Percentiles rank a stretch among this genome's conserved stretches.
Evolutionary conservation across 2,113 vertebrate species (phyloP).

Genomic region (Arothron firmamentum): DNA sequence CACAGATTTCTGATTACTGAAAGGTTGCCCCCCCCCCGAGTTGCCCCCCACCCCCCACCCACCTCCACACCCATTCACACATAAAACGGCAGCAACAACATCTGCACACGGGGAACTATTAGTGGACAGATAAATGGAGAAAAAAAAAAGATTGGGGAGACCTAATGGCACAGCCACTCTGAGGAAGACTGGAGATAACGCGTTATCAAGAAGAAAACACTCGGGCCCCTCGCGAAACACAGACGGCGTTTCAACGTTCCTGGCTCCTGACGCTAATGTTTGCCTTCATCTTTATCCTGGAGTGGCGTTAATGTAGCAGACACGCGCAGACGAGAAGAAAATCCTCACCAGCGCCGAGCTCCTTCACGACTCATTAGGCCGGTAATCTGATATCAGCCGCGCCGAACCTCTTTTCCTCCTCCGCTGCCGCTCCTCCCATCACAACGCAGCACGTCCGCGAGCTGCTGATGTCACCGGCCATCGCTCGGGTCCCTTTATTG

Average conservation of each 20-base stretch:
- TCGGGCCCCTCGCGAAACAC: conserved; percentile 9
- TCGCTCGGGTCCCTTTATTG: background rate
- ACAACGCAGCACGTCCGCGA: conserved; percentile 3
- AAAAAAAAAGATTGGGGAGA: conserved; percentile 40
- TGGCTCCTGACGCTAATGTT: background rate
- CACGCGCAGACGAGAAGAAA: conserved; percentile 4
- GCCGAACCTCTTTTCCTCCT: conserved; percentile 26
- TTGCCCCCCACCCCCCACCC: background rate
- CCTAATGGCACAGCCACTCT: conserved; percentile 32
- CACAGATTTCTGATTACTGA: conserved; percentile 73
- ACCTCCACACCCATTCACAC: conserved; percentile 9
- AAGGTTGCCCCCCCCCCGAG: conserved; percentile 42
- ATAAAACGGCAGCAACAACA: conserved; percentile 47
- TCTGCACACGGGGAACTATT: conserved; percentile 46
- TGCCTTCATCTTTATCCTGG: too few relatives aligned
- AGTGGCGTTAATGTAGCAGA: too few relatives aligned
- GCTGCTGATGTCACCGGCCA: conserved; percentile 17
- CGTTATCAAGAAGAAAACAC: conserved; percentile 43
- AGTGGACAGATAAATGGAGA: conserved; percentile 41
- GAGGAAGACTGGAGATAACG: conserved; percentile 26
- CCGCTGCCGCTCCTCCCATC: conserved; percentile 2
- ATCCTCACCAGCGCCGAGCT: conserved; percentile 16
- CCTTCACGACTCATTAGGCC: conserved; percentile 54
- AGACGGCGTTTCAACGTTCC: conserved; percentile 1
- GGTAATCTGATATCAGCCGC: conserved; percentile 40